phyloP scores from a whole-genome alignment of 2,888 invertebrate genomes.

The Chironomus tentans region DNA sequence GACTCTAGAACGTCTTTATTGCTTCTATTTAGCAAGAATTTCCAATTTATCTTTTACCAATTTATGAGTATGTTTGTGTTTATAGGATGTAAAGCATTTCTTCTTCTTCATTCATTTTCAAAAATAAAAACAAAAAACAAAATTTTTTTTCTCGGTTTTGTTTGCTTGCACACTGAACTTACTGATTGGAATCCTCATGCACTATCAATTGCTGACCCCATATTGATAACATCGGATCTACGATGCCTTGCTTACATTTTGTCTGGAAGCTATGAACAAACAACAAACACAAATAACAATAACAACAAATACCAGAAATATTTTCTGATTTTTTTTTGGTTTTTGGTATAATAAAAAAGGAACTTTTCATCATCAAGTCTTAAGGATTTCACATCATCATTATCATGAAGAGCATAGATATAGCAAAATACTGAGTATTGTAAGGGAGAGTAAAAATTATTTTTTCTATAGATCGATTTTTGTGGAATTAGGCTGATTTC shows the following conservation, averaged over 20 bases:
- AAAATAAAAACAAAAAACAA: neutral
- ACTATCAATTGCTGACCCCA: conserved; percentile 97
- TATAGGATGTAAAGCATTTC: no score
- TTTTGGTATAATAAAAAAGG: neutral
- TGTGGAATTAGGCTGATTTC: no score
- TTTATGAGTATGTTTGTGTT: neutral
- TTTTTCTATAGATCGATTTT: no score
- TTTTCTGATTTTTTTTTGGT: conserved; percentile 5
- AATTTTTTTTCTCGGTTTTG: conserved; percentile 29
- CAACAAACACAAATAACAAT: conserved; percentile 24
- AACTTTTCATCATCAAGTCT: neutral
- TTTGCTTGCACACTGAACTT: conserved; percentile 50
- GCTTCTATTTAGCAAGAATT: no score
- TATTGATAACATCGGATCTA: conserved; percentile 97
- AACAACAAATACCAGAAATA: conserved; percentile 25
- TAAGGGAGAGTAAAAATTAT: neutral
- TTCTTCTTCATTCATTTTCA: no score
- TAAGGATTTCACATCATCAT: neutral
- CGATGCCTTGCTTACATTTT: conserved; percentile 88
- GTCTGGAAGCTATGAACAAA: conserved; percentile 60
- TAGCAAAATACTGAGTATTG: neutral
- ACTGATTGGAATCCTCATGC: conserved; percentile 95
- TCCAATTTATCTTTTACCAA: no score
- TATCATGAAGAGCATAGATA: neutral
- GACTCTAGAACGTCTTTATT: no score